Evolutionary conservation across 35 echinoderm and acorn worm genomes (phyloP), one percentile per base, ranked within the genome.

Genomic region (Nesometra sesokonis): DNA sequence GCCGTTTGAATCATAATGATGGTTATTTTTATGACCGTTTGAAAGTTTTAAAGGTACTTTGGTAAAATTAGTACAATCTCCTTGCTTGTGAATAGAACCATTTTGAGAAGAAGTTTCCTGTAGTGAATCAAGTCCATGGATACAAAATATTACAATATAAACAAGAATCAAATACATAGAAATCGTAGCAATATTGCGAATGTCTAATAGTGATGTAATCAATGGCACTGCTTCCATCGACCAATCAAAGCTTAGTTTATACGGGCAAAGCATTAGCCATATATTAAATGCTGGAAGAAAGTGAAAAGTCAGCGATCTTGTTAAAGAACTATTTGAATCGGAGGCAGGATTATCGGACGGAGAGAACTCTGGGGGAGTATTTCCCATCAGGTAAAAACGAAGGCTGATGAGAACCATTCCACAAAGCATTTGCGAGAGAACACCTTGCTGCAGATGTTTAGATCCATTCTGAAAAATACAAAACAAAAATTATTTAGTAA

Each of bases 201-300:
- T 19, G 80, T 94, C 96, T 47, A 76, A 32, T 32, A 94, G 31
- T n/a, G 87, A 85, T 47, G 89, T 85, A 29, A 99, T 84, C 5
- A 94, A 78, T 11, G 96, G 93, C 35, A 99, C 83, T 8, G 92
- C 88, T 80, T 88, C 96, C 96, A 99, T 99, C 17, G 96, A 99
- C 96, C 96, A 99, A 94, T 99, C 96, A 94, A 99, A 99, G 39
- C 96, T 99, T 0, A 99, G 93, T 21, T 29, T 87, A 31, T 90
- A 85, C 0, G 96, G 96, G 77, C 85, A 94, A 0, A 99, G 31
- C 67, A 99, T 77, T 36, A 99, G 81, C 90, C 96, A 99, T 46
- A 89, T 80, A 88, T 99, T 99, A 36, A 93, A 76, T 0, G 86
- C 92, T 78, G 96, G 96, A 77, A 99, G 85, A 78, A 88, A 90